phyloP scores from a whole-genome alignment of 2,888 invertebrate genomes.

The Fragum sueziense region DNA sequence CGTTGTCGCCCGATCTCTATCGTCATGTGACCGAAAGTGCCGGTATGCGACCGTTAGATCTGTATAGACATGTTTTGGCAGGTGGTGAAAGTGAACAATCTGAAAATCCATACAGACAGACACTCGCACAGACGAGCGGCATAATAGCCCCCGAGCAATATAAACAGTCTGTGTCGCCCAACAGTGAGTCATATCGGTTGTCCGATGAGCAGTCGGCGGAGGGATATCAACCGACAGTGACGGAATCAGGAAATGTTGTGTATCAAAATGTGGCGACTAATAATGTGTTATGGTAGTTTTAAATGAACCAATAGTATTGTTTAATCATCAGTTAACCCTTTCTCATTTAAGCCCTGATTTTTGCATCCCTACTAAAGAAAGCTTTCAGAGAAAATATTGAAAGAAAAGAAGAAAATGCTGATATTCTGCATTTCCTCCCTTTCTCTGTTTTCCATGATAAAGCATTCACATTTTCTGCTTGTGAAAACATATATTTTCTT shows the following conservation, averaged over 20 bases:
- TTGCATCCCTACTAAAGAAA: neutral
- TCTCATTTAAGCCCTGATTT: neutral
- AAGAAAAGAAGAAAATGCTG: neutral
- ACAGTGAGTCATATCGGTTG: neutral
- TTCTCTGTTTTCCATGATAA: neutral
- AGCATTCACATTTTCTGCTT: neutral
- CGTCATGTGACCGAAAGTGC: conserved; percentile 4
- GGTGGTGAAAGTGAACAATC: neutral
- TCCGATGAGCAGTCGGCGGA: neutral
- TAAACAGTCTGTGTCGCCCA: neutral
- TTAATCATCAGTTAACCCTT: neutral
- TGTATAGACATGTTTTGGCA: conserved; percentile 3
- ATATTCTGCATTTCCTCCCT: neutral
- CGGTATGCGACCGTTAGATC: neutral
- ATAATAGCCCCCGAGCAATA: neutral
- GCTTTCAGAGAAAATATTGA: neutral
- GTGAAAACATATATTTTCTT: neutral
- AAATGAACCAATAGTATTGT: too few species aligned
- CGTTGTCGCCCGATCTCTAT: neutral
- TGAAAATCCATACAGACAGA: conserved; percentile 1
- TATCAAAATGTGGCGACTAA: conserved; percentile 16
- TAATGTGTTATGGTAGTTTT: conserved; percentile 13
- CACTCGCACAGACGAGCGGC: neutral
- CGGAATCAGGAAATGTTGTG: neutral
- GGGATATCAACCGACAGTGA: conserved; percentile 3